Evolutionary conservation across 2,113 vertebrate species (phyloP).

Genomic region (Phaetusa simplex): DNA sequence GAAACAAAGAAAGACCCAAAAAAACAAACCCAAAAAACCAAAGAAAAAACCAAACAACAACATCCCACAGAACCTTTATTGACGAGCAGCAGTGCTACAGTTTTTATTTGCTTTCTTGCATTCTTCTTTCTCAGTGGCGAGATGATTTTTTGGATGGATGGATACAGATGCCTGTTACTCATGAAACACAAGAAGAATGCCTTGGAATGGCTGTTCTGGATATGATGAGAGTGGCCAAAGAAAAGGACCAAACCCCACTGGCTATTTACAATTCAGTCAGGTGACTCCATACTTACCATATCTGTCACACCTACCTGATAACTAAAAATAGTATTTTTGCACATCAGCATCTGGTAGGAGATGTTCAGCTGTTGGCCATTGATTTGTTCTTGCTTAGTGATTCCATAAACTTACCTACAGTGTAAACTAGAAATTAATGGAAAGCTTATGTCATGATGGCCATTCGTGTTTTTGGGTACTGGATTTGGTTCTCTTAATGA

Average conservation of each 20-base stretch:
- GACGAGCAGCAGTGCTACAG: background rate
- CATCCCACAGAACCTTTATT: background rate
- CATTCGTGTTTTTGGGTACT: background rate
- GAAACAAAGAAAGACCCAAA: background rate
- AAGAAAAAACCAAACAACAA: background rate
- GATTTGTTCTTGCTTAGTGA: background rate
- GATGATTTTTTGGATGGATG: conserved; percentile 89
- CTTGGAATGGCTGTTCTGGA: conserved; percentile 97
- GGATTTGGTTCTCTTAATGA: background rate
- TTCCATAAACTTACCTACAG: background rate
- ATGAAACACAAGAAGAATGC: conserved; percentile 95
- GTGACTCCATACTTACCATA: conserved; percentile 61
- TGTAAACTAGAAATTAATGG: background rate
- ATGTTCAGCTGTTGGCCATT: background rate
- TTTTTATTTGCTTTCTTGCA: background rate
- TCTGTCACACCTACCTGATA: background rate
- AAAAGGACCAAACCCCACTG: conserved; percentile 84
- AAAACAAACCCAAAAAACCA: background rate
- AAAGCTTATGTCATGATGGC: background rate
- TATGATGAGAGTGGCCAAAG: conserved; percentile 97
- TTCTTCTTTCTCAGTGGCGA: conserved; percentile 82
- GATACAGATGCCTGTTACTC: conserved; percentile 84
- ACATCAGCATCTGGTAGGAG: background rate
- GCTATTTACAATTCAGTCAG: conserved; percentile 89
- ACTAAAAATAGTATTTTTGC: background rate